Percentiles rank a stretch among this genome's conserved stretches.
phyloP scores from a whole-genome alignment of 1,140 invertebrate species.

The Tetramorium parvispinum region DNA sequence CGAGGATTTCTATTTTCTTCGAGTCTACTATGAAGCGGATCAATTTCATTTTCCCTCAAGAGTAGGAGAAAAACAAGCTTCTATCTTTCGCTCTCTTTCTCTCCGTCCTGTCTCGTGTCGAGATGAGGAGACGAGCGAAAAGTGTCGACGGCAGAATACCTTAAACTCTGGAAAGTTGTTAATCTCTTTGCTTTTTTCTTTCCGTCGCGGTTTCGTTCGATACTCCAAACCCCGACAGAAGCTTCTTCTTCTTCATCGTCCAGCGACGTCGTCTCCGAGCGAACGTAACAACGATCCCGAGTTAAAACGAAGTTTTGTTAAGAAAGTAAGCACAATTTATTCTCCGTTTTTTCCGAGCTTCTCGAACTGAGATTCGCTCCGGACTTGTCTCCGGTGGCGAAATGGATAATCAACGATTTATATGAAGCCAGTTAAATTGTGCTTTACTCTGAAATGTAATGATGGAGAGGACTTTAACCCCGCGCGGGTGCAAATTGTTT shows the following conservation, averaged over 20 bases:
- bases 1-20: conserved; percentile 60
- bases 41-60: conserved; percentile 60
- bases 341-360: conserved; percentile 20
- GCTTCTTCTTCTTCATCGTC: conserved; percentile 47
- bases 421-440: conserved; percentile 33
- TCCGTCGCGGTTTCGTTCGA: conserved; percentile 49
- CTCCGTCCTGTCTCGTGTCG: neutral
- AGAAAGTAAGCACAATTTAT: conserved; percentile 63
- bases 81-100: neutral
- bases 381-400: conserved; percentile 32
- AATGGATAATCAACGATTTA: conserved; percentile 44
- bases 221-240: conserved; percentile 41
- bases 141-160: conserved; percentile 58
- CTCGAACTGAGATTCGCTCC: conserved; percentile 37
- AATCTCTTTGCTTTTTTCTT: conserved; percentile 56
- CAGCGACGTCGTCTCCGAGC: conserved; percentile 28
- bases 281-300: conserved; percentile 50
- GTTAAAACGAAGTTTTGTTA: conserved; percentile 58
- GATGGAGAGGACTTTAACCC: neutral
- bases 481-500: neutral
- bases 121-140: conserved; percentile 48
- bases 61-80: conserved; percentile 51
- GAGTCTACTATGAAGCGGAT: conserved; percentile 58
- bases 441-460: neutral
- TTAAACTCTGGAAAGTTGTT: conserved; percentile 62